Evolutionary conservation across 2,113 vertebrate species (phyloP), one percentile per base, ranked within the genome.

Genomic region (Xiphorhynchus elegans): DNA sequence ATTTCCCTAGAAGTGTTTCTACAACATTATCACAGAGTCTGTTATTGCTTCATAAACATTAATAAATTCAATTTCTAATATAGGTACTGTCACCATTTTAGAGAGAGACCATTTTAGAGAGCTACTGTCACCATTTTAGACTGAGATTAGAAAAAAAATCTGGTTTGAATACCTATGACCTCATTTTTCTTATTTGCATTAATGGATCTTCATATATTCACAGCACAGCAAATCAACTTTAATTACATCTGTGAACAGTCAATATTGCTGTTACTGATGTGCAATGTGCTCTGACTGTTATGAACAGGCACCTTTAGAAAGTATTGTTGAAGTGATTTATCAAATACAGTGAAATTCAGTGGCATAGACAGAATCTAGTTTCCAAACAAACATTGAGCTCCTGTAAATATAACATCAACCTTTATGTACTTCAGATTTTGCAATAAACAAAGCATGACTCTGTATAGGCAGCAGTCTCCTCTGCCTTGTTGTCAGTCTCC

Each of bases 111-210:
- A 69, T 37, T 37, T 37, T 37, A 37, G 37, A 37, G 37, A 37
- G 37, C 37, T 44, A 52, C 8, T 60, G 33, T 59, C 75, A 55
- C 20, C 5, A 82, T 59, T 72, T 79, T 33, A 26, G 18, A 55
- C 11, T 55, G 20, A 90, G 56, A 79, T 47, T 28, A 56, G 33
- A 59, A 37, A 52, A 85, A 82, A 84, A 75, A 68, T 64, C 72
- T 26, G 3, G 8, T 56, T 90, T 46, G 79, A 93, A 95, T 87
- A 91, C 44, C 58, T 87, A 64, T 60, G 31, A 78, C 82, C 58
- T 66, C 39, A 72, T 93, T 94, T 93, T 85, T 93, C 67, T 64
- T 44, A 79, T 72, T 91, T 85, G 16, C 44, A 76, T 85, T 93
- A 91, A 91, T 80, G 53, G 33, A 35, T 64, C 40, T 76, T 82